Evolutionary conservation across 2,888 invertebrate species (phyloP), one percentile per base, ranked within the genome.

Genomic region (Empis stercorea): DNA sequence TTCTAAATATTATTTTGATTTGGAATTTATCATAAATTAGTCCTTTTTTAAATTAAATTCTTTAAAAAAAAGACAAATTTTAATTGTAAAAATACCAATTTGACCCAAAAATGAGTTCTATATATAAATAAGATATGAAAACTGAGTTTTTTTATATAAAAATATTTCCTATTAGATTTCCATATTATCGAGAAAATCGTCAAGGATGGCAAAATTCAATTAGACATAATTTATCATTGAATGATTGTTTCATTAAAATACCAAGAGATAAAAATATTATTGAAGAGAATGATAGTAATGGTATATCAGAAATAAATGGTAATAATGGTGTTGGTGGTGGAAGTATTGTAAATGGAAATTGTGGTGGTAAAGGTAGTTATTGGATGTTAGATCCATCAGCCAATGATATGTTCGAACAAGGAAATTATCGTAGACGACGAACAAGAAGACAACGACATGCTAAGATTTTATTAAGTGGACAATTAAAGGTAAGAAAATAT

Each of bases 181-280:
- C 86, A 0, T 87, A 84, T 62, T 87, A 87, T 60, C 73, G 87
- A 17, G 84, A 87, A 59, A 87, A 87, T 64, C 83, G 83, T 55
- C 87, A 87, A 62, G 86, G 80, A 30, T 83, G 83, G 84, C 87
- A 87, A 62, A 87, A 87, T 66, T 83, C 82, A 44, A 87, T 87
- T 49, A 70, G 87, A 1, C 87, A 87, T 61, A 87, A 87, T 69
- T 72, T 87, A 34, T 82, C 81, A 51, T 70, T 87, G 49, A 87
- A 87, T 68, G 86, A 87, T 64, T 87, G 87, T 65, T 87, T 87
- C 63, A 79, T 87, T 30, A 87, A 87, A 68, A 79, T 87, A 23
- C 59, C 70, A 1, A 59, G 69, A 10, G 68, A 70, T 47, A 70
- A 70, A 51, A 67, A 66, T 45, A 62, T 64, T 6, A 64, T 63